Conservation (phyloP, 2,888 invertebrate species). For the Thysanoteuthis rhombus region DNA sequence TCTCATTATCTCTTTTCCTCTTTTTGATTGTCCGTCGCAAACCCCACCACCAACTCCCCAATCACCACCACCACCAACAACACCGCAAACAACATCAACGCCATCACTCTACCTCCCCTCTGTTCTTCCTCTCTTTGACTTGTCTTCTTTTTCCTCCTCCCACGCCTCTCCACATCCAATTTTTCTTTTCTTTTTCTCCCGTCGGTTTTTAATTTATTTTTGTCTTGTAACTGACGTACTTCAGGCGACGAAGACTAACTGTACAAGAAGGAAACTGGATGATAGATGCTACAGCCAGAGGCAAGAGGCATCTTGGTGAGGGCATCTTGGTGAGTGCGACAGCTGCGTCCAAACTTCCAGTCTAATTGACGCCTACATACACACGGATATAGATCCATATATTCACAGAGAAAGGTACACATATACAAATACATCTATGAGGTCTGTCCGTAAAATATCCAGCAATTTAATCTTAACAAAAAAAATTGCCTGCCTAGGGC, state of each 20-base stretch:
- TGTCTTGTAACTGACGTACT: neutral
- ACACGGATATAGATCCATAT: too few species aligned
- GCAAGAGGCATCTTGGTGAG: neutral
- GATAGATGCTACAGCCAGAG: neutral
- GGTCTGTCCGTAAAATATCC: too few species aligned
- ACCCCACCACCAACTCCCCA: too few species aligned
- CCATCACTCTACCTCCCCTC: neutral
- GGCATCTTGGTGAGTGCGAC: neutral
- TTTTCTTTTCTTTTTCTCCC: neutral
- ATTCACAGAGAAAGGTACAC: too few species aligned
- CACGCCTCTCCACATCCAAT: neutral
- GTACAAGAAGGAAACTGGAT: neutral
- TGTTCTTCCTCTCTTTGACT: neutral
- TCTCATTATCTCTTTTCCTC: neutral
- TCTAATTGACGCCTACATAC: neutral
- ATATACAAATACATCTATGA: too few species aligned
- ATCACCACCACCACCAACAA: too few species aligned
- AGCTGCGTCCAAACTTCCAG: neutral
- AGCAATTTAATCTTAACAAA: too few species aligned
- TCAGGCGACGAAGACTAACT: neutral
- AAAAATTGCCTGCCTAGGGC: too few species aligned
- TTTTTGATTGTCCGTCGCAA: too few species aligned
- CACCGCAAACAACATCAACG: too few species aligned
- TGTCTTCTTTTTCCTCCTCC: neutral
- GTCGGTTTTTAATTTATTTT: neutral